Evolutionary conservation across 1,140 invertebrate species (phyloP).

Genomic region (Saccostrea glomerata): DNA sequence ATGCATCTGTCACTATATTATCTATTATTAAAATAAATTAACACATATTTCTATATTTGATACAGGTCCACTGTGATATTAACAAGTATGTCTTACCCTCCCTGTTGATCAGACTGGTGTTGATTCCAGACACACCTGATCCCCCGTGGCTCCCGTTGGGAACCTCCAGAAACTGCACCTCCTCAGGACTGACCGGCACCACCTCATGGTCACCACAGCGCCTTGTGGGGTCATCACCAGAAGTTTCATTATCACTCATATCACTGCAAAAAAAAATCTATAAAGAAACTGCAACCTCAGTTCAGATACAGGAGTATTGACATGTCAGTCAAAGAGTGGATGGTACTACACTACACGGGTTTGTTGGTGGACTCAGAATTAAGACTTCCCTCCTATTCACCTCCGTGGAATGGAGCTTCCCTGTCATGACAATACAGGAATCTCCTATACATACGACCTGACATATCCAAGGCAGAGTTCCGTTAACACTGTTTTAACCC

Average conservation of each 20-base stretch:
- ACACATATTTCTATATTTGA: too few species aligned
- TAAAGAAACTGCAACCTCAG: neutral
- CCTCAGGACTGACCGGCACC: neutral
- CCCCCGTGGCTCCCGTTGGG: neutral
- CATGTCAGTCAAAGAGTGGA: neutral
- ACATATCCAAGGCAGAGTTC: neutral
- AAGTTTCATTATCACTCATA: conserved; percentile 17
- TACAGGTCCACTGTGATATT: too few species aligned
- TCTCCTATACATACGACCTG: neutral
- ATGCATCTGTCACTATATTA: too few species aligned
- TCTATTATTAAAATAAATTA: too few species aligned
- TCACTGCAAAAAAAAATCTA: conserved; percentile 17
- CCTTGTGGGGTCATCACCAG: neutral
- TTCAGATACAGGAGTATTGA: neutral
- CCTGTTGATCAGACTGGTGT: neutral
- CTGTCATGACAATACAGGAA: neutral
- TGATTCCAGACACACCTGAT: neutral
- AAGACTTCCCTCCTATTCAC: neutral
- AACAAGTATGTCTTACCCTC: neutral
- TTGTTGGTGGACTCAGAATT: neutral
- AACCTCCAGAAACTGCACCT: conserved; percentile 2
- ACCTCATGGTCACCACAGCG: neutral
- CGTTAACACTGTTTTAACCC: neutral
- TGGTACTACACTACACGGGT: neutral
- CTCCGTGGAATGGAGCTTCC: neutral